Evolutionary conservation across 2,888 invertebrate genomes (phyloP).

Genomic region (Emmelina monodactyla): DNA sequence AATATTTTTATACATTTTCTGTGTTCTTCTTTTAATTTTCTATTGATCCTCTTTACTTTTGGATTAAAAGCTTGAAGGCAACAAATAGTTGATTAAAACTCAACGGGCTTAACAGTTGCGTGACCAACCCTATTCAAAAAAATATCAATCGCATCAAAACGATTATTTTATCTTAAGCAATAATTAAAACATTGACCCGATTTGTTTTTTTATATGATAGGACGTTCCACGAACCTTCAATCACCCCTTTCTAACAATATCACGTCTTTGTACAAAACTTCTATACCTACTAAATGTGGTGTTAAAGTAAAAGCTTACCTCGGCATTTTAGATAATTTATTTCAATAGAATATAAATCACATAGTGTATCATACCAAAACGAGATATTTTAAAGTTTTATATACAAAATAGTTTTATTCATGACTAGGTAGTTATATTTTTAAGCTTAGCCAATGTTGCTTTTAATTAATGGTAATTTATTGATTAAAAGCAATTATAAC

Average conservation of each 20-base stretch:
- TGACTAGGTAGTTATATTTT: conserved; percentile 49
- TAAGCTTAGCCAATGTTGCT: conserved; percentile 18
- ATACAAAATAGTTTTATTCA: conserved; percentile 54
- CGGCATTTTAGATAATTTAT: conserved; percentile 42
- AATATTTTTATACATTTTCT: conserved; percentile 40
- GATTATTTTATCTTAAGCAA: no score
- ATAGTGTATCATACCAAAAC: conserved; percentile 35
- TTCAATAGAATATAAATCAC: conserved; percentile 44
- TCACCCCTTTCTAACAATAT: no score
- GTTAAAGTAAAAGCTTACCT: conserved; percentile 16
- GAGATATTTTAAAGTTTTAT: conserved; percentile 44
- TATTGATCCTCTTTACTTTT: neutral
- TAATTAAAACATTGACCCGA: no score
- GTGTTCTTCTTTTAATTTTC: conserved; percentile 12
- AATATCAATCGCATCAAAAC: no score
- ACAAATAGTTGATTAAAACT: neutral
- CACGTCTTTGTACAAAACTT: no score
- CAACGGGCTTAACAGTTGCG: no score
- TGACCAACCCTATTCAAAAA: no score
- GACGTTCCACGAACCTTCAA: no score
- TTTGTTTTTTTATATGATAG: no score
- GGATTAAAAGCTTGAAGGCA: neutral
- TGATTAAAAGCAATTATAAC: no score
- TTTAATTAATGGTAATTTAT: no score
- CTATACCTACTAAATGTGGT: neutral